phyloP scores from a whole-genome alignment of 2,888 invertebrate genomes.

The Mylabris sibirica region DNA sequence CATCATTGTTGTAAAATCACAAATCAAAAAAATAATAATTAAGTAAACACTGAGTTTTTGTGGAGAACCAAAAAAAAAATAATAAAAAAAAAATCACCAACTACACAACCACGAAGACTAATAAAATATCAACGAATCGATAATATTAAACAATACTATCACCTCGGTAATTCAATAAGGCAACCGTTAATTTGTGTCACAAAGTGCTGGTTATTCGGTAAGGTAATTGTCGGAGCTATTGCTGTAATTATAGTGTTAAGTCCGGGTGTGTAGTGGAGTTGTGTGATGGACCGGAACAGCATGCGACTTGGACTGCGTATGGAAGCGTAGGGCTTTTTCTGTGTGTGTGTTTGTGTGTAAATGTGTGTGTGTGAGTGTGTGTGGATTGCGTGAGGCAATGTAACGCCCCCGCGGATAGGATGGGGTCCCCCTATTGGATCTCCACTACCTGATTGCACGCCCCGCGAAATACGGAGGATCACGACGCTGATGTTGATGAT shows the following conservation, averaged over 20 bases:
- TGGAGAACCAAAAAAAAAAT: constrained; percentile 9
- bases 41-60: background rate
- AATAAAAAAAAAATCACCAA: constrained; percentile 16
- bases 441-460: constrained; percentile 45
- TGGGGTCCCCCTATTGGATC: constrained; percentile 48
- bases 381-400: constrained; percentile 44
- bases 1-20: constrained; percentile 46
- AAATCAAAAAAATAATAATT: background rate
- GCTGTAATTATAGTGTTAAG: constrained; percentile 46
- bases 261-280: constrained; percentile 28
- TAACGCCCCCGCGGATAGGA: constrained; percentile 45
- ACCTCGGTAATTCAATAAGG: constrained; percentile 44
- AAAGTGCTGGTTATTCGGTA: constrained; percentile 52
- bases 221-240: constrained; percentile 47
- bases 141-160: constrained; percentile 11
- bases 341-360: background rate
- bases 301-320: constrained; percentile 48
- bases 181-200: constrained; percentile 53
- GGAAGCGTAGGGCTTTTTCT: constrained; percentile 25
- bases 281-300: constrained; percentile 51
- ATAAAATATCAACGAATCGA: constrained; percentile 36
- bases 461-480: constrained; percentile 37
- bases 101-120: constrained; percentile 37
- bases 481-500: constrained; percentile 8
- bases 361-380: background rate